phyloP scores from a whole-genome alignment of 2,113 vertebrate genomes.

The Acinonyx jubatus region DNA sequence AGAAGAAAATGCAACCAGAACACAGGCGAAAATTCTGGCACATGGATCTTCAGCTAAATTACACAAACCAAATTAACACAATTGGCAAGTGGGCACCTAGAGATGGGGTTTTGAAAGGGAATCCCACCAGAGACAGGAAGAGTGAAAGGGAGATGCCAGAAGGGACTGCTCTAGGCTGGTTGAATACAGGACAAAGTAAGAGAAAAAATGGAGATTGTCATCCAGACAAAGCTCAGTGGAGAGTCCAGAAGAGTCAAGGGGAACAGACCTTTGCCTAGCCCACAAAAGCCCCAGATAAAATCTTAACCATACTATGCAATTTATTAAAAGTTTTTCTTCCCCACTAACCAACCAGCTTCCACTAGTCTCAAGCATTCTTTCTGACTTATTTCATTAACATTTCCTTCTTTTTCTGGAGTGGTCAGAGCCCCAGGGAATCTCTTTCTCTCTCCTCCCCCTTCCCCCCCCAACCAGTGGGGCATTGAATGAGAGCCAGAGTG shows the following conservation, averaged over 20 bases:
- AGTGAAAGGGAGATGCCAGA: neutral
- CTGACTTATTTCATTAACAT: constrained; percentile 76
- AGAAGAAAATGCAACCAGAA: neutral
- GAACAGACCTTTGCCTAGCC: neutral
- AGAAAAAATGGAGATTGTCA: neutral
- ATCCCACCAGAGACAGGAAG: neutral
- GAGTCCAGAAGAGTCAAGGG: neutral
- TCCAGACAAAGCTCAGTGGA: neutral
- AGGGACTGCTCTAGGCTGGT: neutral
- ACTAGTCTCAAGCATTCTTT: constrained; percentile 63
- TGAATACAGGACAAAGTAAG: neutral
- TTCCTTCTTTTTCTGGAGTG: constrained; percentile 66
- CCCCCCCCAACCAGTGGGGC: constrained; percentile 54
- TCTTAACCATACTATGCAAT: neutral
- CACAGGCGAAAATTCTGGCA: neutral
- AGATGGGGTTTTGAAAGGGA: neutral
- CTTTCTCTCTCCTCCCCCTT: neutral
- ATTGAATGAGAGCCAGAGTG: constrained; percentile 77
- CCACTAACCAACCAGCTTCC: constrained; percentile 1
- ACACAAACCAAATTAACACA: neutral
- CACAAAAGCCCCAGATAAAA: constrained; percentile 34
- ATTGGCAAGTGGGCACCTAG: neutral
- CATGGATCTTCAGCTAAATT: neutral
- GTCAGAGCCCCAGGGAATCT: constrained; percentile 66
- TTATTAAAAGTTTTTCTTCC: constrained; percentile 58